Percentiles rank a stretch among this genome's conserved stretches.
phyloP scores from a whole-genome alignment of 2,888 invertebrate genomes.

The Phengaris arion region DNA sequence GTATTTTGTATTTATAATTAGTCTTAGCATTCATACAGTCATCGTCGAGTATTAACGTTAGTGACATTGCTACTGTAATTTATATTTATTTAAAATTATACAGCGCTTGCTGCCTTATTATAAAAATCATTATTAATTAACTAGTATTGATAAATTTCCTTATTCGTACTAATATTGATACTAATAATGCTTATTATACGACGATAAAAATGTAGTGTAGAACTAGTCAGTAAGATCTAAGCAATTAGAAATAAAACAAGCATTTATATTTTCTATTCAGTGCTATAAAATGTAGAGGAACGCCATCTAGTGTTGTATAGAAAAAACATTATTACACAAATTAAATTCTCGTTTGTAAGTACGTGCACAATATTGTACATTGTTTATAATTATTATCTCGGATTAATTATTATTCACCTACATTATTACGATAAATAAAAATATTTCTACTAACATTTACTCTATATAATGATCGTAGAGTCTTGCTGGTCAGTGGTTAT shows the following conservation, averaged over 20 bases:
- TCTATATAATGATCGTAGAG: background rate
- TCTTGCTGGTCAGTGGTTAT: background rate
- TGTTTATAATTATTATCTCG: background rate
- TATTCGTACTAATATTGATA: constrained; percentile 2
- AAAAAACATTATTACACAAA: background rate
- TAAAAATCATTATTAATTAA: constrained; percentile 8
- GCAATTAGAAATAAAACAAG: constrained; percentile 30
- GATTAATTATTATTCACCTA: background rate
- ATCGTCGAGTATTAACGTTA: constrained; percentile 17
- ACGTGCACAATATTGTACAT: background rate
- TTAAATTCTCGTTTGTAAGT: background rate
- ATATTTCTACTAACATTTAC: background rate
- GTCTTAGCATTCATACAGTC: constrained; percentile 1
- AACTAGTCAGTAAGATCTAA: constrained; percentile 61
- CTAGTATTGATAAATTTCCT: background rate
- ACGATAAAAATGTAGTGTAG: constrained; percentile 37
- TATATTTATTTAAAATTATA: background rate
- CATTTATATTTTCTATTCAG: constrained; percentile 31
- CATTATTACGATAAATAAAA: background rate
- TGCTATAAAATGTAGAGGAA: background rate
- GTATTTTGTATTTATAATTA: constrained; percentile 26
- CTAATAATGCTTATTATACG: constrained; percentile 24
- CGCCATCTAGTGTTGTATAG: constrained; percentile 13
- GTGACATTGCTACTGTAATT: constrained; percentile 18
- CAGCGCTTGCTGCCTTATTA: constrained; percentile 12